A percentile compares a stretch with the other conserved stretches of the same genome.
phyloP scores from a whole-genome alignment of 1,140 invertebrate species.

The Lucilia cuprina region DNA sequence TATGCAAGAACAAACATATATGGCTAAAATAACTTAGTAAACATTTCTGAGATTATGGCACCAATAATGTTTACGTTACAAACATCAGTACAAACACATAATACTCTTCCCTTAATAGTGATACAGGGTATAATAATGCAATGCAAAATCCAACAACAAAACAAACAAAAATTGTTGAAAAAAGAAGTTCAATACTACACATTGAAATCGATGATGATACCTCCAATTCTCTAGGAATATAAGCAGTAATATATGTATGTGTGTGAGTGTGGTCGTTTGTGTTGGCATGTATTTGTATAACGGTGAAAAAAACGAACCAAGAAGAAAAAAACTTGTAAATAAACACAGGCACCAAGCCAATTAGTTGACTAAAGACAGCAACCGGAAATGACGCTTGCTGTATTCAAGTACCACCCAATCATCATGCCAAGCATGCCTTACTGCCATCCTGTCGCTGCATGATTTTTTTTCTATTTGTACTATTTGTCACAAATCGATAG shows the following conservation, averaged over 20 bases:
- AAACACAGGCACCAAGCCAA: slow-evolving; percentile 29
- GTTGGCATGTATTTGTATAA: neutral
- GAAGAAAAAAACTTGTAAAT: neutral
- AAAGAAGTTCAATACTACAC: neutral
- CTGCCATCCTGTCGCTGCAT: neutral
- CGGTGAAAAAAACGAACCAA: neutral
- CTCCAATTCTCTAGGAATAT: neutral
- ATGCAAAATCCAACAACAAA: neutral
- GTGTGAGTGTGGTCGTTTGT: neutral
- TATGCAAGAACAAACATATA: too few species aligned
- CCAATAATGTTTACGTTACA: too few species aligned
- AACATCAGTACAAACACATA: too few species aligned
- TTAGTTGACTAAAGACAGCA: slow-evolving; percentile 30
- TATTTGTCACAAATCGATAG: slow-evolving; percentile 19
- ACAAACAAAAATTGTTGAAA: neutral
- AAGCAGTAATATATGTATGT: too few species aligned
- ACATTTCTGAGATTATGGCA: too few species aligned
- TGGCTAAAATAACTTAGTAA: too few species aligned
- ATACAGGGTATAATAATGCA: too few species aligned
- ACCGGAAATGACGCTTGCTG: slow-evolving; percentile 25
- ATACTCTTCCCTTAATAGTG: too few species aligned
- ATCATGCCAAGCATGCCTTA: slow-evolving; percentile 8
- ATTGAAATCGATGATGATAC: neutral
- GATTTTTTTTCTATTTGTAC: neutral
- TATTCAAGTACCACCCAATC: slow-evolving; percentile 20